Percentiles rank a stretch among this genome's conserved stretches.
phyloP scores from a whole-genome alignment of 2,113 vertebrate genomes.

The Myotis davidii region DNA sequence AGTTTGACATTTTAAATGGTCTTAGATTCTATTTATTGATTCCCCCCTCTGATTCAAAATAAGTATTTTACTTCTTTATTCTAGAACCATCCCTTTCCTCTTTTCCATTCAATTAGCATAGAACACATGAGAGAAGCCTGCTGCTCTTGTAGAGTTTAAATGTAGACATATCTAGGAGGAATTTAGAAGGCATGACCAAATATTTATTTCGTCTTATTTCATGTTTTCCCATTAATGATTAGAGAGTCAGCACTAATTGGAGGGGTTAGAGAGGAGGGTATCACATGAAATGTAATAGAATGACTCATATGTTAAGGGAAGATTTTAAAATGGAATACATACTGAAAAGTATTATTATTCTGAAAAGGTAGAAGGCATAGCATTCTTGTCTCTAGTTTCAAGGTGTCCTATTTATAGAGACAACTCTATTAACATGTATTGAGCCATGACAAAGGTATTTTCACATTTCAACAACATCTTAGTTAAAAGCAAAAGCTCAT shows the following conservation, averaged over 20 bases:
- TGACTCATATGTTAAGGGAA: neutral
- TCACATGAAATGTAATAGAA: neutral
- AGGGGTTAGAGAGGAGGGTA: neutral
- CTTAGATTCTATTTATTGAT: neutral
- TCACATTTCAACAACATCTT: neutral
- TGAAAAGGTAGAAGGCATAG: neutral
- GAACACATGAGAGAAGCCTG: neutral
- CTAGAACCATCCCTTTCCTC: neutral
- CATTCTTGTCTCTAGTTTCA: neutral
- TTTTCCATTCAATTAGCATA: neutral
- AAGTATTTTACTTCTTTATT: neutral
- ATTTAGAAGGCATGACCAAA: neutral
- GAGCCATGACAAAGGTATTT: neutral
- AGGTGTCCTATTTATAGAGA: neutral
- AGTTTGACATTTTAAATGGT: neutral
- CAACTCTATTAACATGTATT: neutral
- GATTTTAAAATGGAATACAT: neutral
- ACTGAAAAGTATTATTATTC: neutral
- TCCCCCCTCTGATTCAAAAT: neutral
- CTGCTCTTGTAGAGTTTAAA: neutral
- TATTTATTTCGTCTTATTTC: neutral
- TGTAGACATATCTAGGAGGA: neutral
- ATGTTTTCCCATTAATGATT: neutral
- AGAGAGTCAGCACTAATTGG: neutral
- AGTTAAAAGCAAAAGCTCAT: neutral